Base-by-base conservation (phyloP, 2,113 vertebrate genomes). In the Raja brachyura region DNA sequence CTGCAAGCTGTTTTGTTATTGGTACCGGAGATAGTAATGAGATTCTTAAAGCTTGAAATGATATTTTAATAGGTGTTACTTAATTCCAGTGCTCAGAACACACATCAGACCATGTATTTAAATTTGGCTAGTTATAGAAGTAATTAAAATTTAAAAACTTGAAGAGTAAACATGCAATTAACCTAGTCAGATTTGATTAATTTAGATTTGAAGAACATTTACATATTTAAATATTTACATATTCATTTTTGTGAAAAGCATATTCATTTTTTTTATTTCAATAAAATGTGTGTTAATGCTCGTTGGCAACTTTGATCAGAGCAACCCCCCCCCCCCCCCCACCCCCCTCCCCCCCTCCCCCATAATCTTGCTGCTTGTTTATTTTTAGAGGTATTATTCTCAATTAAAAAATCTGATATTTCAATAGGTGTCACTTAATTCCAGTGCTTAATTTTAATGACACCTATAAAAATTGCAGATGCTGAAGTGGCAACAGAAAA, bases 41-140 rank as follows among this genome's bases (percentile, higher is more conserved):
- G 98, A 96, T 97, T 98, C 98, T 98, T 98, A 96, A 95, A 98
- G 98, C 98, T 99, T 98, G 97, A 98, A 99, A 99, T 98, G 97
- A 97, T 95, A 95, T 97, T 98, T 97, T 99, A 99, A 99, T 98
- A 98, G 98, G 98, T 98, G 98, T 98, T 98, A 98, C 97, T 98
- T 98, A 97, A 96, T 95, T 93, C 96, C 96, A 96, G 95, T 92
- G 78, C 95, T 95, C 95, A 95, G 96, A 96, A 94, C 95, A 96
- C 96, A 96, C 93, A 94, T 73, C 39, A 33, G 18, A 20, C 66
- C 90, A 48, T 92, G 90, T 73, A 73, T 73, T 73, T 73, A 92
- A 92, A 48, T 90, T 90, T 63, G 66, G 63, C 33, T 63, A 90
- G 88, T 90, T 70, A 73, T 28, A 39, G 31, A 74, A 73, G 90